A percentile compares a stretch with the other conserved stretches of the same genome.
Evolutionary conservation across 2,797 vertebrate genomes (phyloP).

Genomic region (Lepilemur ruficaudatus): DNA sequence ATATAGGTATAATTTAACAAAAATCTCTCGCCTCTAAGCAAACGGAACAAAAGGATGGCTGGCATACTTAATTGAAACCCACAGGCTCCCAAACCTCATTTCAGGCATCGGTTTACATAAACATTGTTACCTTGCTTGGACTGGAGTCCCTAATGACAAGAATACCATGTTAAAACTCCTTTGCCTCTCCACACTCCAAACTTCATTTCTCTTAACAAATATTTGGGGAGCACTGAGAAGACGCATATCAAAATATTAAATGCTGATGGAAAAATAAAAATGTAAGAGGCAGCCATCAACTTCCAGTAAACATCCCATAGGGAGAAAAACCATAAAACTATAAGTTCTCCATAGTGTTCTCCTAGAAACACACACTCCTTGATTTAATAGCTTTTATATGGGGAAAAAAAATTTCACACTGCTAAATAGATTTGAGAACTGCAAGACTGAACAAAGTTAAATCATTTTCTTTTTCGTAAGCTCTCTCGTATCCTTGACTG

Average conservation of each 20-base stretch:
- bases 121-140: background rate
- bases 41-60: background rate
- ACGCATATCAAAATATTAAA: background rate
- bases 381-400: background rate
- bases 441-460: background rate
- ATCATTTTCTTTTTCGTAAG: background rate
- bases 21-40: background rate
- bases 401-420: background rate
- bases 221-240: background rate
- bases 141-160: background rate
- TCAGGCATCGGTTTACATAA: background rate
- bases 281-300: background rate
- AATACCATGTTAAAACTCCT: background rate
- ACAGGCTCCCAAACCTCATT: background rate
- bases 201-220: slow-evolving; percentile 4
- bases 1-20: background rate
- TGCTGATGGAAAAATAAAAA: background rate
- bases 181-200: background rate
- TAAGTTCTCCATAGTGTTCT: background rate
- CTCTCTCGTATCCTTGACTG: background rate
- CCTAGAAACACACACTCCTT: background rate
- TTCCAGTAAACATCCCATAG: background rate
- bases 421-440: background rate
- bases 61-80: background rate
- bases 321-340: background rate